A percentile compares a stretch with the other conserved stretches of the same genome.
These are phyloP conservation scores for Apis mellifera DNA, from an alignment of 1,140 invertebrate species.

Conservation along the genomic window Amel_HAv3.1 CM009935.2:8539001-8539500, in stretches of 20 bases:
- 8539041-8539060: constrained; percentile 9
- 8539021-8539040: constrained; percentile 18
- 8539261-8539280: neutral
- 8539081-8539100: constrained; percentile 66
- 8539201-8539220: constrained; percentile 61
- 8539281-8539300: neutral
- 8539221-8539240: constrained; percentile 36
- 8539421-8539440: constrained; percentile 72
- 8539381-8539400: constrained; percentile 36
- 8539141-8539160: constrained; percentile 65
- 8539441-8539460: constrained; percentile 74
- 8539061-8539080: constrained; percentile 69
- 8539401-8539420: constrained; percentile 72
- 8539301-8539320: neutral
- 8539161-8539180: constrained; percentile 67
- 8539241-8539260: neutral
- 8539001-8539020: constrained; percentile 63
- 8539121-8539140: constrained; percentile 70
- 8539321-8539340: neutral
- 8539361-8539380: neutral
- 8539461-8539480: constrained; percentile 66
- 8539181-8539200: constrained; percentile 68
- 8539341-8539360: constrained; percentile 2
- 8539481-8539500: neutral
- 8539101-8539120: constrained; percentile 73